Evolutionary conservation across 2,888 invertebrate species (phyloP).

Genomic region (Pseudoips prasinana): DNA sequence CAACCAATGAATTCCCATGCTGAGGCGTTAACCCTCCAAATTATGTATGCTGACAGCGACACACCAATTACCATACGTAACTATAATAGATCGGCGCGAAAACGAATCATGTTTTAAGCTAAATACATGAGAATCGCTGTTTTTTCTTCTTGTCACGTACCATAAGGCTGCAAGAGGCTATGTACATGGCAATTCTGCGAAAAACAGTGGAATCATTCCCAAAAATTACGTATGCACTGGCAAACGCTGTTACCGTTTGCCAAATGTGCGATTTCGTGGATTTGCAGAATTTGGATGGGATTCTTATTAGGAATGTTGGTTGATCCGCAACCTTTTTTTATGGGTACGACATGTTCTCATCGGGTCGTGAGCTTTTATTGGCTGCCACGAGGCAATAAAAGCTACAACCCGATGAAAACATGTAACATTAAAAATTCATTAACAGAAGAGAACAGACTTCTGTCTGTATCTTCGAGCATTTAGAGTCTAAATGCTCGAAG

Average conservation of each 20-base stretch:
- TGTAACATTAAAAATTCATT: too few relatives aligned
- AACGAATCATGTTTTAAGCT: slow-evolving; percentile 36
- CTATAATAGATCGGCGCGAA: slow-evolving; percentile 38
- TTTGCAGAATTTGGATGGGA: slow-evolving; percentile 10
- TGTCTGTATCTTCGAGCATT: too few relatives aligned
- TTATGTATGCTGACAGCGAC: slow-evolving; percentile 38
- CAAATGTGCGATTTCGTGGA: slow-evolving; percentile 10
- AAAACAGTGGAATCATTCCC: slow-evolving; percentile 33
- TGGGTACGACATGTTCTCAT: too few relatives aligned
- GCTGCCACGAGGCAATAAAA: too few relatives aligned
- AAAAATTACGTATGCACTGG: slow-evolving; percentile 33
- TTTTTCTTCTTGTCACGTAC: slow-evolving; percentile 52
- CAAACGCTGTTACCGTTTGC: slow-evolving; percentile 23
- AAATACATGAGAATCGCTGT: slow-evolving; percentile 40
- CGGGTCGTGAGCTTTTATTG: too few relatives aligned
- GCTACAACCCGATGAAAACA: too few relatives aligned
- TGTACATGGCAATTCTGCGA: slow-evolving; percentile 30
- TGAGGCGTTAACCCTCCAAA: slow-evolving; percentile 29
- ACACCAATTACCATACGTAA: slow-evolving; percentile 53
- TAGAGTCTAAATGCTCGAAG: too few relatives aligned
- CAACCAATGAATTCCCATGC: background rate
- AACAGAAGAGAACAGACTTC: too few relatives aligned
- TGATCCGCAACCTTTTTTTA: too few relatives aligned
- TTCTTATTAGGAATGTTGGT: slow-evolving; percentile 4
- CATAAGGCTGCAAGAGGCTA: slow-evolving; percentile 49